Evolutionary conservation across 2,113 vertebrate species (phyloP).

Genomic region (Tichodroma muraria): DNA sequence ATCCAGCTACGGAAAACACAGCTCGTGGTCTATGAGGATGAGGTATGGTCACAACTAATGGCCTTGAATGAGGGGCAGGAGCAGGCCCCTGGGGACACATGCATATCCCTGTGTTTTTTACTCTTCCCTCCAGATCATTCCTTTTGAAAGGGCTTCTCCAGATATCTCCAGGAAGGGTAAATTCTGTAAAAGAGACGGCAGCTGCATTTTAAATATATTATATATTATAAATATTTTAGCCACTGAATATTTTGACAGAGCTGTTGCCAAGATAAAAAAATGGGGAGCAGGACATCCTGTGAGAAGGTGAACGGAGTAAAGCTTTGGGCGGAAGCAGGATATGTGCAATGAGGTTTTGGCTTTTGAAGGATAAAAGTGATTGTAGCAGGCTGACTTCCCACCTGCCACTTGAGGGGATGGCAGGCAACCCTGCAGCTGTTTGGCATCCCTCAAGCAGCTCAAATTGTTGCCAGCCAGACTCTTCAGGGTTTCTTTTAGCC

Average conservation of each 20-base stretch:
- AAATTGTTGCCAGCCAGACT: not conserved
- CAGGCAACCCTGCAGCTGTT: conserved; percentile 53
- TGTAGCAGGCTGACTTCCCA: conserved; percentile 18
- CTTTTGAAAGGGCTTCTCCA: not conserved
- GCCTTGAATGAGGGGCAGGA: not conserved
- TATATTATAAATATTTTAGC: conserved; percentile 2
- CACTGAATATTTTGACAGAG: conserved; percentile 44
- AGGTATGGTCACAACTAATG: conserved; percentile 69
- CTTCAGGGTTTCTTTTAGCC: not conserved
- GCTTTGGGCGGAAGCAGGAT: conserved; percentile 18
- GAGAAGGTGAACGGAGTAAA: not conserved
- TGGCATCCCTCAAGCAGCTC: conserved; percentile 13
- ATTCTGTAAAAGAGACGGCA: not conserved
- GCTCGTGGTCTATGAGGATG: conserved; percentile 83
- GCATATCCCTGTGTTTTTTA: not conserved
- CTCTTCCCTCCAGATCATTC: not conserved
- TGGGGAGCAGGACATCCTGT: conserved; percentile 17
- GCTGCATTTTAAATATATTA: not conserved
- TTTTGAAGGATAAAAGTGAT: conserved; percentile 4
- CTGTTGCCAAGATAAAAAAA: not conserved
- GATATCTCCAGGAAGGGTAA: not conserved
- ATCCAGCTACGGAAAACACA: conserved; percentile 83
- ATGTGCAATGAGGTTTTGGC: not conserved
- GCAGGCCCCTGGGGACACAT: not conserved
- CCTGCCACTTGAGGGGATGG: conserved; percentile 35